Percentiles rank a stretch among this genome's conserved stretches.
These are phyloP conservation scores for Datnioides undecimradiatus DNA, from an alignment of 2,113 vertebrate genomes.

Conservation along the genomic window DNA sequence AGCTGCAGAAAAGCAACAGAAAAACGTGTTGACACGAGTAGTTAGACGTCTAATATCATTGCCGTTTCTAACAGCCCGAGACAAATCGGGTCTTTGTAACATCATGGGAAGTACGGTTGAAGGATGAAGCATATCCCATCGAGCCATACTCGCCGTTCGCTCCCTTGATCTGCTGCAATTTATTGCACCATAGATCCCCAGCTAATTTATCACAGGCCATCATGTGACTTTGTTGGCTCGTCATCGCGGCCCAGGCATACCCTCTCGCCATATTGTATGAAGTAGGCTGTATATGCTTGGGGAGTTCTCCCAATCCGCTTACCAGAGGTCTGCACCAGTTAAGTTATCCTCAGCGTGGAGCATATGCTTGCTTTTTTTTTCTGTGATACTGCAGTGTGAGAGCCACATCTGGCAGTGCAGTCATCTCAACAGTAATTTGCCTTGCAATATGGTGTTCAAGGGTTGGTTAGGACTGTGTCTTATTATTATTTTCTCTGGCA, in stretches of 20 bases:
- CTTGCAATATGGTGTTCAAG: constrained; percentile 61
- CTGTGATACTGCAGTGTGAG: constrained; percentile 51
- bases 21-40: background rate
- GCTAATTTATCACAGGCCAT: constrained; percentile 60
- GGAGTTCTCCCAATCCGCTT: constrained; percentile 68
- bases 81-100: constrained; percentile 29
- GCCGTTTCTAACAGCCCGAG: constrained; percentile 22
- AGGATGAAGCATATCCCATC: constrained; percentile 48
- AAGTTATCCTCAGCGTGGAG: constrained; percentile 54
- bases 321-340: constrained; percentile 59
- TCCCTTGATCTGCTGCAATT: constrained; percentile 48
- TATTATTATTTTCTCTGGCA: constrained; percentile 44
- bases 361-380: constrained; percentile 53
- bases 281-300: constrained; percentile 49
- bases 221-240: constrained; percentile 41
- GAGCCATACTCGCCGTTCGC: background rate
- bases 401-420: constrained; percentile 66
- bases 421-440: constrained; percentile 62
- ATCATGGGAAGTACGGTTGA: constrained; percentile 18
- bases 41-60: constrained; percentile 16
- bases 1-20: background rate
- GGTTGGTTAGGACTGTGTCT: constrained; percentile 33
- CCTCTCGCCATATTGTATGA: constrained; percentile 64
- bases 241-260: constrained; percentile 49
- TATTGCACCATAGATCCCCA: constrained; percentile 44